These are phyloP conservation scores for Danio aesculapii DNA, from an alignment of 2,797 vertebrate species.

Conservation along the genomic window DNA sequence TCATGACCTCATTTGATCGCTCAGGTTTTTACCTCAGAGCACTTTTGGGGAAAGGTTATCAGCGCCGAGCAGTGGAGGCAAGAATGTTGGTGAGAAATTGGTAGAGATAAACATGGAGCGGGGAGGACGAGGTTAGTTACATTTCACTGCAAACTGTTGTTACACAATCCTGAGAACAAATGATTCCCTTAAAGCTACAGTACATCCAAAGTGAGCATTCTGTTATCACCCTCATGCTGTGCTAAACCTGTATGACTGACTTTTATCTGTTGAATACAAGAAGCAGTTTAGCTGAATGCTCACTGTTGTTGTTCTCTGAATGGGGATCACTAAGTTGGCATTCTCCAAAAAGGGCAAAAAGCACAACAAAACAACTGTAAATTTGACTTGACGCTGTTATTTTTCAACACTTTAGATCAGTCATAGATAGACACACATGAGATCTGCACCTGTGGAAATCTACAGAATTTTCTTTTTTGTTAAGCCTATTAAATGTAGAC, in stretches of 20 bases:
- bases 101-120: constrained; percentile 20
- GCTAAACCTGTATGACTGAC: neutral
- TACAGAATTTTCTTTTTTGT: no score
- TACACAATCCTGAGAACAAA: constrained; percentile 28
- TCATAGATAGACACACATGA: no score
- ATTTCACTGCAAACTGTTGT: constrained; percentile 12
- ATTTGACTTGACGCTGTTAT: neutral
- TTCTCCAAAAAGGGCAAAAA: neutral
- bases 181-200: neutral
- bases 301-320: neutral
- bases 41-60: constrained; percentile 34
- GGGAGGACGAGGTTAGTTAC: neutral
- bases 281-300: neutral
- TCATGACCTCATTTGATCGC: constrained; percentile 36
- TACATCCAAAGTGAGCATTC: constrained; percentile 2
- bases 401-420: neutral
- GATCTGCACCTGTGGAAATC: no score
- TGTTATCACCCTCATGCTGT: neutral
- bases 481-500: no score
- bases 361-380: neutral
- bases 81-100: constrained; percentile 29
- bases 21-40: constrained; percentile 32
- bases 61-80: constrained; percentile 2
- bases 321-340: neutral
- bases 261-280: constrained; percentile 1